These are phyloP conservation scores for Python bivittatus DNA, from an alignment of 2,113 vertebrate genomes.

Conservation along the genomic window DNA sequence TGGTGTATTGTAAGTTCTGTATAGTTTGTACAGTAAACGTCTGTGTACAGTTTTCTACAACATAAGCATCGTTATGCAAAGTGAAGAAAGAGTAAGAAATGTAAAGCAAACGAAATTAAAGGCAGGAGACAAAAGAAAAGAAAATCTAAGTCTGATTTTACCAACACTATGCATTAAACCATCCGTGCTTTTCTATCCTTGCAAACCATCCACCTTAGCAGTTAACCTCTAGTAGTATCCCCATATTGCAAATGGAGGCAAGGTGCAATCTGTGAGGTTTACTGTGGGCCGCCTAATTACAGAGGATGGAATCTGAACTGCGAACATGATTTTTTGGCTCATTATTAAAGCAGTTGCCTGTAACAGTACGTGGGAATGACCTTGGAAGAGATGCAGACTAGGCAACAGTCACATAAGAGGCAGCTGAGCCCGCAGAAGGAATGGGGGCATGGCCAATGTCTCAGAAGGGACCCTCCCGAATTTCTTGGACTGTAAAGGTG, in stretches of 20 bases:
- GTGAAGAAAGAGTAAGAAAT: background rate
- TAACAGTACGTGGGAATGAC: too few relatives aligned
- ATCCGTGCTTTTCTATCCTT: background rate
- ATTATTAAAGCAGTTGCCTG: background rate
- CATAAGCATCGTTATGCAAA: background rate
- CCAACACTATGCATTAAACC: background rate
- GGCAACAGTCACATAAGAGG: background rate
- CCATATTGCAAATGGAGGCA: background rate
- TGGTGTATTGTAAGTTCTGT: too few relatives aligned
- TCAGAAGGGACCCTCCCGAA: background rate
- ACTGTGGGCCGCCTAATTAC: background rate
- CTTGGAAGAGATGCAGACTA: background rate
- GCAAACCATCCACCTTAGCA: background rate
- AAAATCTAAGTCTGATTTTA: background rate
- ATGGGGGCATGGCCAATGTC: background rate
- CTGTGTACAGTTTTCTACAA: too few relatives aligned
- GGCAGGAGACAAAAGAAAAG: background rate
- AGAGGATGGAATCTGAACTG: background rate
- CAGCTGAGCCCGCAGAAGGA: background rate
- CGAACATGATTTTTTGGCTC: background rate
- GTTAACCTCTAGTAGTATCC: background rate
- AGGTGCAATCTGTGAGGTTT: background rate
- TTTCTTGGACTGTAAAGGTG: background rate
- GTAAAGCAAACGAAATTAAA: background rate
- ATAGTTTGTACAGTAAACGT: too few relatives aligned